Evolutionary conservation across 2,888 invertebrate genomes (phyloP), one percentile per base, ranked within the genome.

Genomic region (Brachyptera putata): DNA sequence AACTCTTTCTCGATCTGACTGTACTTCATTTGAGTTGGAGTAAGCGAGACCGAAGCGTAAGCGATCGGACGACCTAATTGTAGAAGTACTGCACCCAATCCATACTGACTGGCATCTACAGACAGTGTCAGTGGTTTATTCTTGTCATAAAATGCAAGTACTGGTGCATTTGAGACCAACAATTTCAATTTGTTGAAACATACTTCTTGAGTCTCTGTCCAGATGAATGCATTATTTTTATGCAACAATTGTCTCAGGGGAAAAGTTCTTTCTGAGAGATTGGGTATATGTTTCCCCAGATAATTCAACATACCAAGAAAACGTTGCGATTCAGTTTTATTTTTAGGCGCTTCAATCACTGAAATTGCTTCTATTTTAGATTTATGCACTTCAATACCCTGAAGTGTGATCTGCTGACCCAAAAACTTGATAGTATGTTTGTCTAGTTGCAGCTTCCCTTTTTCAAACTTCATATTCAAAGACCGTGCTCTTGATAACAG

Each of bases 391-490:
- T 34, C 30, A 5, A 50, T 14, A 43, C 49, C 49, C 64, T 56
- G 26, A 66, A 61, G 34, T 64, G 62, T 30, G 5, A 50, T 14
- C 14, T 30, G n/a, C 22, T 50, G 50, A 9, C 50, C 50, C 25
- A 50, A 5, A 34, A 14, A 50, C 21, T 25, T 25, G 7, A 50
- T 50, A 4, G 30, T 14, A 5, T 21, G 14, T 24, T 13, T 22
- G n/a, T 30, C 34, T 59, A 61, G 67, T 67, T 36, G 61, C 46
- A 25, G 69, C 60, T 70, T 70, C 22, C 67, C 65, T 50, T 61
- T 61, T 22, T 67, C 69, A 7, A 71, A 53, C 39, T 67, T 69
- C 21, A 70, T 58, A 3, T 68, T 68, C 53, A 61, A 59, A 5
- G 62, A 25, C 22, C 50, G 30, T 18, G 66, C 56, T 18, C 43